These are phyloP conservation scores for Parambassis ranga DNA, from an alignment of 2,797 vertebrate species.

Conservation along the genomic window DNA sequence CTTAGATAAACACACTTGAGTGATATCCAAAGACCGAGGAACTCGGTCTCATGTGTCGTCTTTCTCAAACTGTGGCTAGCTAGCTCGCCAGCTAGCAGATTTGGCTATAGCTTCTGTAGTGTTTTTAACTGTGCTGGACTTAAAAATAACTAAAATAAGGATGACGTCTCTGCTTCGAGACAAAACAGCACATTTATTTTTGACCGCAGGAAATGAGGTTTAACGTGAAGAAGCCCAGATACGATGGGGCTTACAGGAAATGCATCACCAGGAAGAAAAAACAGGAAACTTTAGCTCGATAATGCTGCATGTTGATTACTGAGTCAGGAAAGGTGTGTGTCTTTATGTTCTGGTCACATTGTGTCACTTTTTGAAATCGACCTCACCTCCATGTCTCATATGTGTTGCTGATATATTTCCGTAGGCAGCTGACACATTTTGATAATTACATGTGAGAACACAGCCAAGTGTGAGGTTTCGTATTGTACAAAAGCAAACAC, in stretches of 20 bases:
- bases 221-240: slow-evolving; percentile 45
- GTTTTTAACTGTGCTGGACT: too few species aligned
- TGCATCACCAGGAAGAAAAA: slow-evolving; percentile 44
- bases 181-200: slow-evolving; percentile 13
- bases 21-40: too few species aligned
- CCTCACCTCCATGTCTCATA: too few species aligned
- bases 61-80: too few species aligned
- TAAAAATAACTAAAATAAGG: too few species aligned
- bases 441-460: neutral
- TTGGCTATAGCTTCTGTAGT: too few species aligned
- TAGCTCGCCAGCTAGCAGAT: too few species aligned
- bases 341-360: slow-evolving; percentile 5
- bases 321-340: slow-evolving; percentile 20
- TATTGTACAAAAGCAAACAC: slow-evolving; percentile 29
- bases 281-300: slow-evolving; percentile 62
- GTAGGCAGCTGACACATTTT: too few species aligned
- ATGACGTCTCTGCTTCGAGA: neutral
- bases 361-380: too few species aligned
- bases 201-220: slow-evolving; percentile 55
- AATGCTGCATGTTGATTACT: slow-evolving; percentile 31
- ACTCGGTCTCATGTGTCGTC: too few species aligned
- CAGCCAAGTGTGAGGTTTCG: slow-evolving; percentile 5
- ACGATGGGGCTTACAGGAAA: slow-evolving; percentile 54
- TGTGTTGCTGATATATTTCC: too few species aligned
- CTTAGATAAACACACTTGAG: too few species aligned